Conservation (phyloP, 2,797 vertebrate genomes). For the Pangasius djambal region DNA sequence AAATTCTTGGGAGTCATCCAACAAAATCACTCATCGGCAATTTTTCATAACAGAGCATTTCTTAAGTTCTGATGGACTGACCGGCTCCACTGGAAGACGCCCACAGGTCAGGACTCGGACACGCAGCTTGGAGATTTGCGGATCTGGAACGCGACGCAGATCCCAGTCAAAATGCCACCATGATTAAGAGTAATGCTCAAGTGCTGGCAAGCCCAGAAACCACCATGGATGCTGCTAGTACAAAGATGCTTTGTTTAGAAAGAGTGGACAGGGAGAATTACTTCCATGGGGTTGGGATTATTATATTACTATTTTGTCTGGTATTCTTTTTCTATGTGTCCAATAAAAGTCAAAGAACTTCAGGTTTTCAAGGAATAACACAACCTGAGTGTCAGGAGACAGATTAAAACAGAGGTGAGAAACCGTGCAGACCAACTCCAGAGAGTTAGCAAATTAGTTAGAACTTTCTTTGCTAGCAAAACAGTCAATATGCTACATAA, state of each 20-base stretch:
- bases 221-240: constrained; percentile 10
- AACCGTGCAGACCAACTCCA: not conserved
- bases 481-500: not conserved
- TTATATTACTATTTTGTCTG: constrained; percentile 5
- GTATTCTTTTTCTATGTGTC: constrained; percentile 26
- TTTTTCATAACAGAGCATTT: constrained; percentile 53
- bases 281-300: constrained; percentile 8
- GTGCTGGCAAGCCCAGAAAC: constrained; percentile 35
- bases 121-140: constrained; percentile 20
- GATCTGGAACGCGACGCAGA: constrained; percentile 30
- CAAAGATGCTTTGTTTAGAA: constrained; percentile 41
- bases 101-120: constrained; percentile 35
- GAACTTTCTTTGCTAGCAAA: not conserved
- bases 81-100: constrained; percentile 37
- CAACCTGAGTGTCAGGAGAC: not conserved
- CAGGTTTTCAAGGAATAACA: not conserved
- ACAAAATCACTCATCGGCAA: constrained; percentile 52
- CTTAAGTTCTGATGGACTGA: constrained; percentile 36
- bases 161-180: constrained; percentile 41
- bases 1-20: constrained; percentile 54
- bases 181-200: constrained; percentile 57
- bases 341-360: not conserved
- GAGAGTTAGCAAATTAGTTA: not conserved
- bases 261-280: constrained; percentile 35
- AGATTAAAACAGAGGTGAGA: not conserved